phyloP scores from a whole-genome alignment of 2,113 vertebrate genomes.

The Rostratula benghalensis region DNA sequence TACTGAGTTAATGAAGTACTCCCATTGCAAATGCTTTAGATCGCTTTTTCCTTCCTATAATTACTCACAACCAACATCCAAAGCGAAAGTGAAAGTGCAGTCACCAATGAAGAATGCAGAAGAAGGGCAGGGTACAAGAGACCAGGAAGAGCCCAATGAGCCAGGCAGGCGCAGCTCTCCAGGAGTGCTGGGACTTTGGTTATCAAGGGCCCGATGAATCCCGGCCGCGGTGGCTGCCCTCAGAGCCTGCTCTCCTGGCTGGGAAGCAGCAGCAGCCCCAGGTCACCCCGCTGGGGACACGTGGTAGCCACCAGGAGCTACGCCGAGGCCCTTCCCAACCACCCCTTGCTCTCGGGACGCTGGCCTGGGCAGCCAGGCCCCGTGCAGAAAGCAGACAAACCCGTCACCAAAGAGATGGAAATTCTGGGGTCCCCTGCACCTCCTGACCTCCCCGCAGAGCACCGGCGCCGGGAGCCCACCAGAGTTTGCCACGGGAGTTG shows the following conservation, averaged over 20 bases:
- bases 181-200: not conserved
- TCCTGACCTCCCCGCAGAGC: not conserved
- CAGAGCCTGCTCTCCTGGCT: not conserved
- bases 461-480: not conserved
- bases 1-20: not conserved
- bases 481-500: not conserved
- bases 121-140: not conserved
- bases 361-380: not conserved
- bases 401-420: not conserved
- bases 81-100: conserved; percentile 41
- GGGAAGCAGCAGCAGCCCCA: not conserved
- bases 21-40: not conserved
- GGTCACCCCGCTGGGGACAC: accelerated
- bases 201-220: not conserved
- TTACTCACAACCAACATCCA: not conserved
- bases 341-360: not conserved
- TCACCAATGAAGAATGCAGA: conserved; percentile 4
- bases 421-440: not conserved
- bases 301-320: not conserved
- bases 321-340: not conserved
- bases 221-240: accelerated
- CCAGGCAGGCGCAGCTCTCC: not conserved
- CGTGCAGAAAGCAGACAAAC: not conserved
- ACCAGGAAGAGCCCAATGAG: not conserved
- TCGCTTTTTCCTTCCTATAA: not conserved